These are phyloP conservation scores for Platygyra sinensis DNA, from an alignment of 64 coral and sea anemone species.

Conservation along the genomic window DNA sequence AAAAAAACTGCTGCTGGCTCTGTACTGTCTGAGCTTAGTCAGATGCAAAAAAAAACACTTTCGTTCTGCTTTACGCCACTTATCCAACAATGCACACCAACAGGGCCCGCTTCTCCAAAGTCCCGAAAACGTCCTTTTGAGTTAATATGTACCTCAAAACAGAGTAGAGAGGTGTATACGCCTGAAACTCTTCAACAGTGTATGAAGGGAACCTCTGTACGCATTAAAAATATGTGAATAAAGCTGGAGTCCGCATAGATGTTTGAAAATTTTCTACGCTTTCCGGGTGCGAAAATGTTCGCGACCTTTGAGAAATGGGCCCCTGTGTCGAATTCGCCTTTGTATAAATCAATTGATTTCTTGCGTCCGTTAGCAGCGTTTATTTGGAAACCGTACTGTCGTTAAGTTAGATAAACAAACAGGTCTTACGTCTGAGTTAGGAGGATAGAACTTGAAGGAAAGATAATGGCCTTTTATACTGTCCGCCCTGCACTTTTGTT, in stretches of 20 bases:
- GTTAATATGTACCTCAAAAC: neutral
- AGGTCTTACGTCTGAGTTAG: constrained; percentile 57
- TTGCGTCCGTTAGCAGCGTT: neutral
- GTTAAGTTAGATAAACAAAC: neutral
- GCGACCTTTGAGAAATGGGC: too few species aligned
- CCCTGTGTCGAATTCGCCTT: neutral
- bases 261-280: too few species aligned
- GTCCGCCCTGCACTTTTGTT: constrained; percentile 48
- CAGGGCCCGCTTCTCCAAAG: too few species aligned
- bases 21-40: too few species aligned
- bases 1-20: too few species aligned
- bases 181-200: too few species aligned
- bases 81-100: neutral
- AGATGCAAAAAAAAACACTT: too few species aligned
- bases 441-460: constrained; percentile 42
- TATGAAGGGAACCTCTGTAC: too few species aligned
- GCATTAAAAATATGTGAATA: too few species aligned
- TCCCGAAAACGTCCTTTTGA: too few species aligned
- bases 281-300: too few species aligned
- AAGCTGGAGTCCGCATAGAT: too few species aligned
- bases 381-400: neutral
- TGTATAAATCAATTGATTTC: neutral
- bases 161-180: neutral
- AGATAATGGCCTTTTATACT: constrained; percentile 22
- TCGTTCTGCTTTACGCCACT: neutral